Conservation (phyloP, 2,113 vertebrate species). For the Cavia aperea region DNA sequence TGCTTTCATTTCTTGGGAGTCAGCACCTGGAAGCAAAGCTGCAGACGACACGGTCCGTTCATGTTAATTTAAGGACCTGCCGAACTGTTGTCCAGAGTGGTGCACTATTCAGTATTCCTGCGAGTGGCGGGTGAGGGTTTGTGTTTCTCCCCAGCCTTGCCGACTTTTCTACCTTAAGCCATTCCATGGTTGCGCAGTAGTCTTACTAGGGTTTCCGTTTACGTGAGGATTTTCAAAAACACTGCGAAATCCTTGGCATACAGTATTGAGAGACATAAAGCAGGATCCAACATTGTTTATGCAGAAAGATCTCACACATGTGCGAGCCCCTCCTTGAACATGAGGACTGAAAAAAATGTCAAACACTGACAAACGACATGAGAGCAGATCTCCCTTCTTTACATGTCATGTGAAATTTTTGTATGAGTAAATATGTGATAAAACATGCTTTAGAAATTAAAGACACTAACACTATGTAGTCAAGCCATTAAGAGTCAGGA, state of each 20-base stretch:
- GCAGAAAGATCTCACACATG: neutral
- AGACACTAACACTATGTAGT: neutral
- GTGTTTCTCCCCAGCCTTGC: neutral
- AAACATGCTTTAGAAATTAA: neutral
- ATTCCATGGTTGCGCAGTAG: neutral
- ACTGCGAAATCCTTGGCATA: slow-evolving; percentile 12
- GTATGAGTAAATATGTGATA: neutral
- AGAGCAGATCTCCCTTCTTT: neutral
- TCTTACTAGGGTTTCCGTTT: slow-evolving; percentile 20
- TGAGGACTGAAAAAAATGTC: neutral
- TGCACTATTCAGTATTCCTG: neutral
- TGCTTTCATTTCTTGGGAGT: neutral
- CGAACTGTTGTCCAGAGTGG: neutral
- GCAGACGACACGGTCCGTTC: neutral
- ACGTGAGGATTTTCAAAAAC: slow-evolving; percentile 8
- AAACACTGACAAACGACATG: neutral
- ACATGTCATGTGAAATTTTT: neutral
- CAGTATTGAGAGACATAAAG: neutral
- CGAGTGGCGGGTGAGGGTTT: neutral
- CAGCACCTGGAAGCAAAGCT: neutral
- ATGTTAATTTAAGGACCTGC: neutral
- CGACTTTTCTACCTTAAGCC: neutral
- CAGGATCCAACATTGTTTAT: neutral
- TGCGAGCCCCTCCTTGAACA: neutral
- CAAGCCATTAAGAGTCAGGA: neutral